Base-by-base conservation (phyloP, 2,888 invertebrate genomes). In the Scaptomyza caliginosa region DNA sequence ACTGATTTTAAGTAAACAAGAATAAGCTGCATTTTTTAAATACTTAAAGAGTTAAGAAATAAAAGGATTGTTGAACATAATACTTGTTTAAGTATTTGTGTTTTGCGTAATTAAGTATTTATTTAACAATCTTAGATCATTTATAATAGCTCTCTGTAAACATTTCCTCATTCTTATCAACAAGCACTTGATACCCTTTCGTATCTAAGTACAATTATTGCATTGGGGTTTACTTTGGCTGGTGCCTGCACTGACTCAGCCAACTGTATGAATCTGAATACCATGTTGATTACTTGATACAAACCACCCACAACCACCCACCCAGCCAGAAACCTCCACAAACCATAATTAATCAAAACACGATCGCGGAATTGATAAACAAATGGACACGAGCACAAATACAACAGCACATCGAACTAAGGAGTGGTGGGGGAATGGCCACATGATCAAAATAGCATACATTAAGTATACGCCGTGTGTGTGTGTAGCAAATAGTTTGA, bases 391-490 rank as follows among this genome's bases (percentile, higher is more conserved):
- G 51, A 48, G 59, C 19, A 36, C 38, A 49, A 36, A 45, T 21
- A 38, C n/a, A 5, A 38, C 13, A 16, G n/a, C 8, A 16, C 3
- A 11, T 0, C 3, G 8, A 16, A 17, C 10, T 8, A 32, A 7
- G 5, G 11, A 17, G 24, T 3, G 8, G 21, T 13, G 17, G n/a
- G 1, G 26, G 11, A 10, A 32, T 19, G 51, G 6, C 32, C 71
- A 63, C 51, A 67, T 72, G 71, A 72, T 45, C 48, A 17, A 19
- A 46, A 19, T 7, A 30, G n/a, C 34, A 5, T 19, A 7, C 38
- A 65, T 74, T 59, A 74, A 66, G 62, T 43, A 65, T 66, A 66
- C 74, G 58, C 66, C 39, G 40, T 13, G 55, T 56, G 49, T 4
- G 40, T 13, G 55, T 56, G 49, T 4, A 30, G 38, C 52, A 43